Conservation (phyloP, 2,113 vertebrate genomes). For the Dromiciops gliroides region DNA sequence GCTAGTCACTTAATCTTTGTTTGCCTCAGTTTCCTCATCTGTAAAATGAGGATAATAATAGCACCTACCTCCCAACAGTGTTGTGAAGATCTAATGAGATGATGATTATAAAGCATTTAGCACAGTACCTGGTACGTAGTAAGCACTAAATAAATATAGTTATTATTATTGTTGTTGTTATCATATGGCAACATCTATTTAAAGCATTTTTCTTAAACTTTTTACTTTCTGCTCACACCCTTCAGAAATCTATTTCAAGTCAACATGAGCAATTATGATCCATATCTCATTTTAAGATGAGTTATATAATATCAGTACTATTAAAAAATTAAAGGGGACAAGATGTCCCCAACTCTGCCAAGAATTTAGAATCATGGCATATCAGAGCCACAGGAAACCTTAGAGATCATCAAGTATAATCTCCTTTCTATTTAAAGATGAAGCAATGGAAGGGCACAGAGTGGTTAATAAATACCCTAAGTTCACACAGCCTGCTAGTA, state of each 20-base stretch:
- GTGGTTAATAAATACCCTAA: no score
- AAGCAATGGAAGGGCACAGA: no score
- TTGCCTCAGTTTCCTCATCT: not conserved
- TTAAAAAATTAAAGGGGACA: no score
- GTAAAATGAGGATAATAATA: not conserved
- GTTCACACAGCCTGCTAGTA: no score
- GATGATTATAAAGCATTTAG: not conserved
- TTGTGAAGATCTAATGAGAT: not conserved
- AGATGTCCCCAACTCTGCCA: no score
- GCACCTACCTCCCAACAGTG: not conserved
- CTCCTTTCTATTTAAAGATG: no score
- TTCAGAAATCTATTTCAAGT: not conserved
- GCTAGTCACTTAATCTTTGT: not conserved
- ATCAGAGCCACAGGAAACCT: no score
- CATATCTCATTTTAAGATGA: not conserved
- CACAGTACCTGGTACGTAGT: not conserved
- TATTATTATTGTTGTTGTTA: not conserved
- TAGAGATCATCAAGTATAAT: no score
- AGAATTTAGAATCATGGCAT: no score
- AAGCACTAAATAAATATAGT: not conserved
- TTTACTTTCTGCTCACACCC: not conserved
- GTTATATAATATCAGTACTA: not conserved
- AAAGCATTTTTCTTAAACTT: not conserved
- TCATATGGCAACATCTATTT: not conserved
- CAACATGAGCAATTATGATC: not conserved